Percentiles rank a stretch among this genome's conserved stretches.
Evolutionary conservation across 2,888 invertebrate genomes (phyloP).

Genomic region (Pachydiplax longipennis): DNA sequence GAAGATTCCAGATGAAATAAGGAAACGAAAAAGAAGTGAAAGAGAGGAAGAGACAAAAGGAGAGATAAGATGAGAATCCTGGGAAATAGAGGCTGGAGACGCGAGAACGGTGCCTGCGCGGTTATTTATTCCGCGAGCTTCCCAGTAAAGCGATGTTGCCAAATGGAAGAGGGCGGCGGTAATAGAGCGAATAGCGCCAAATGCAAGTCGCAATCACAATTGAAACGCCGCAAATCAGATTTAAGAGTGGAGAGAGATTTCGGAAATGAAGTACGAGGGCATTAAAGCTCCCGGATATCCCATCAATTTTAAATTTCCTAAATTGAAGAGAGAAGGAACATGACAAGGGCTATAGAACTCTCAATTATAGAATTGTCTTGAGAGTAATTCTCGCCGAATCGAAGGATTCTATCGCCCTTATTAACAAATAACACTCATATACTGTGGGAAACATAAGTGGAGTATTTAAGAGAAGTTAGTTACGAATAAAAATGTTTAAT

Average conservation of each 20-base stretch:
- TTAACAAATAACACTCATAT: no score
- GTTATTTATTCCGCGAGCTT: slow-evolving; percentile 43
- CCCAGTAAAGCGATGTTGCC: slow-evolving; percentile 32
- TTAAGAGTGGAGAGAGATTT: neutral
- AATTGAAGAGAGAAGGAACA: no score
- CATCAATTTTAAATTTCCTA: no score
- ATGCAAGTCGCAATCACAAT: neutral
- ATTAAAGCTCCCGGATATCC: neutral
- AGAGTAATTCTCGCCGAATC: no score
- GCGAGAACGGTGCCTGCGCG: neutral
- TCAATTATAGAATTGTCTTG: no score
- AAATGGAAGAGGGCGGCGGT: neutral
- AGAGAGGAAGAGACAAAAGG: slow-evolving; percentile 2
- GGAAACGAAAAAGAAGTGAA: neutral
- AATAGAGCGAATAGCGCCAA: neutral
- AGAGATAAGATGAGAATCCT: neutral
- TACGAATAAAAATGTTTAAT: no score
- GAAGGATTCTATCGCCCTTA: no score
- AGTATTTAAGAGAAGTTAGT: no score
- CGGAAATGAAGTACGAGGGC: neutral
- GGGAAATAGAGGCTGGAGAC: slow-evolving; percentile 5
- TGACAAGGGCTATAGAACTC: no score
- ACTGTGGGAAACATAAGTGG: no score
- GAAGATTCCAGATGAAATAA: neutral
- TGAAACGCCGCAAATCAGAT: neutral